Percentiles rank a stretch among this genome's conserved stretches.
phyloP scores from a whole-genome alignment of 2,113 vertebrate species.

The Apeltes quadracus region DNA sequence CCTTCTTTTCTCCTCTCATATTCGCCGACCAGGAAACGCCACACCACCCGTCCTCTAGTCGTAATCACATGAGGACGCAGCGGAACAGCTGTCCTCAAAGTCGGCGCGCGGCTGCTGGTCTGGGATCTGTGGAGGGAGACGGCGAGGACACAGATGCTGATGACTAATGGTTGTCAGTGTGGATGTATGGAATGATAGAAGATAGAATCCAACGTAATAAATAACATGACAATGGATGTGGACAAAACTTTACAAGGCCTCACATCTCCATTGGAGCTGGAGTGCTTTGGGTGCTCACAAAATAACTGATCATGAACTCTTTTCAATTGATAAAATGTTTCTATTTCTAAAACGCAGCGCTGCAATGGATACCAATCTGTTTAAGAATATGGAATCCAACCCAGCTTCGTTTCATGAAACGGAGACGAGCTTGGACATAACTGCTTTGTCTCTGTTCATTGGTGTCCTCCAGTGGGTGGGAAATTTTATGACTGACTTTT shows the following conservation, averaged over 20 bases:
- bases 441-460: neutral
- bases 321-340: neutral
- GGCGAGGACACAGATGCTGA: constrained; percentile 30
- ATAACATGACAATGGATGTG: too few relatives aligned
- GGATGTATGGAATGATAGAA: neutral
- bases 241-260: too few relatives aligned
- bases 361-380: neutral
- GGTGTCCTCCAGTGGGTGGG: neutral
- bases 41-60: constrained; percentile 15
- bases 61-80: constrained; percentile 38
- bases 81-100: constrained; percentile 57
- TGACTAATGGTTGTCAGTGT: constrained; percentile 16
- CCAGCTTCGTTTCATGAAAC: neutral
- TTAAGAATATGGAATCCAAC: neutral
- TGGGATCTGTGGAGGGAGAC: constrained; percentile 34
- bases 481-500: neutral
- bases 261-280: too few relatives aligned
- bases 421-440: neutral
- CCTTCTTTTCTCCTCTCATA: constrained; percentile 28
- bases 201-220: too few relatives aligned
- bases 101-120: constrained; percentile 21
- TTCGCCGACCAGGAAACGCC: constrained; percentile 17
- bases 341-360: neutral
- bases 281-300: too few relatives aligned
- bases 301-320: neutral